Evolutionary conservation across 2,797 vertebrate species (phyloP).

Genomic region (Rhodeus uyekii): DNA sequence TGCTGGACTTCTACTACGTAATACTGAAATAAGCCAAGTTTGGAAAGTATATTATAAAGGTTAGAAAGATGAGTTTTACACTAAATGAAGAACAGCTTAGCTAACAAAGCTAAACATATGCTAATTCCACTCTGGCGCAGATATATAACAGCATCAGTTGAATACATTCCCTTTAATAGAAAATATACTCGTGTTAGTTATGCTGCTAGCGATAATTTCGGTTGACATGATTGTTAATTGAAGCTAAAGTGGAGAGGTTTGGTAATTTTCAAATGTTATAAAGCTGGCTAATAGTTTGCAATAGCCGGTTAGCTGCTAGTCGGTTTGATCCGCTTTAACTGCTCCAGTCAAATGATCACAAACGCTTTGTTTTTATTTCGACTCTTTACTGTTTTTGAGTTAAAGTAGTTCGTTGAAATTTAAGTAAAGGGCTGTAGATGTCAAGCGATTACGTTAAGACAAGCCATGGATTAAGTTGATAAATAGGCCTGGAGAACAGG

Average conservation of each 20-base stretch:
- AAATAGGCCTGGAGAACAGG: slow-evolving; percentile 5
- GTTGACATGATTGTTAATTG: slow-evolving; percentile 11
- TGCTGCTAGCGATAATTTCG: background rate
- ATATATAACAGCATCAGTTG: background rate
- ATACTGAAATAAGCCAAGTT: background rate
- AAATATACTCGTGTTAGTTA: background rate
- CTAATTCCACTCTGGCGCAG: slow-evolving; percentile 25
- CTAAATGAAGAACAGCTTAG: background rate
- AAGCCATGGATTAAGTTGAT: slow-evolving; percentile 20
- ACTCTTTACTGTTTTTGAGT: background rate
- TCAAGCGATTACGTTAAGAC: background rate
- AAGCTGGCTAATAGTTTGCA: slow-evolving; percentile 16
- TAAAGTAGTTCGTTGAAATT: background rate
- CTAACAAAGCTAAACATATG: slow-evolving; percentile 33
- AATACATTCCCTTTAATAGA: background rate
- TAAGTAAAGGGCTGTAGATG: background rate
- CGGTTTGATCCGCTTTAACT: background rate
- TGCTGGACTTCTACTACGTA: background rate
- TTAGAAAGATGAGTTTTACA: background rate
- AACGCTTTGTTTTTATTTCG: background rate
- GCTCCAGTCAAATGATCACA: background rate
- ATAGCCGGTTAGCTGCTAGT: background rate
- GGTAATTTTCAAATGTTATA: background rate
- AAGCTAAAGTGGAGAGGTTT: background rate
- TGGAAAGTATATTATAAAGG: background rate